A percentile compares a stretch with the other conserved stretches of the same genome.
These are phyloP conservation scores for zebrafish (Danio rerio) DNA, from an alignment of 2,113 vertebrate species.

Conservation along the genomic window DNA sequence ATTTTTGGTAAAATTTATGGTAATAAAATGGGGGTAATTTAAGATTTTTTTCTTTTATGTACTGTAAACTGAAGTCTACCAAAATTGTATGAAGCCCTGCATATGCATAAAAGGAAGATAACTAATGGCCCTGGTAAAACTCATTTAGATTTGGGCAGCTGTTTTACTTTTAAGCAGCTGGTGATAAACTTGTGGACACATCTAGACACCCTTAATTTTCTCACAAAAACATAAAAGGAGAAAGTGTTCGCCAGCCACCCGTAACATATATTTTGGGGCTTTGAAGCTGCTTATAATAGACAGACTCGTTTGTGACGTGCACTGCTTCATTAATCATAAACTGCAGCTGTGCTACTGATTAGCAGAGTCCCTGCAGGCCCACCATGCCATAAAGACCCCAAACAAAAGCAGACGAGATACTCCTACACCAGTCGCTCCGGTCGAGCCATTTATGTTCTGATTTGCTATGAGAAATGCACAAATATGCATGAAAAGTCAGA, in stretches of 20 bases:
- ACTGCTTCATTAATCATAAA: slow-evolving; percentile 55
- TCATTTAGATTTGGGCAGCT: not conserved
- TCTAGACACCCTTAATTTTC: not conserved
- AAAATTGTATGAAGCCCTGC: no score
- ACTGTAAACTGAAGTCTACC: no score
- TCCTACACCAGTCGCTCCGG: not conserved
- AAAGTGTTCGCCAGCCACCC: not conserved
- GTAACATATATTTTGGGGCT: slow-evolving; percentile 21
- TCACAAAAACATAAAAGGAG: slow-evolving; percentile 17
- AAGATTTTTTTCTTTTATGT: no score
- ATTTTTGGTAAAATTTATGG: no score
- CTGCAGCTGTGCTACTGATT: slow-evolving; percentile 58
- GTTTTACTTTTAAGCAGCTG: not conserved
- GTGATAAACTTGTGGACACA: not conserved
- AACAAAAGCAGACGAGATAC: slow-evolving; percentile 52
- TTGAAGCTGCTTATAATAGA: slow-evolving; percentile 34
- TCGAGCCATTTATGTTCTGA: slow-evolving; percentile 5
- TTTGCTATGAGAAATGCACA: slow-evolving; percentile 54
- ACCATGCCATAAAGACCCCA: slow-evolving; percentile 40
- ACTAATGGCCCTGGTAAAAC: not conserved
- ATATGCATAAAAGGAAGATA: no score
- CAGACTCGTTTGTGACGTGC: slow-evolving; percentile 55
- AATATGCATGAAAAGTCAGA: slow-evolving; percentile 41
- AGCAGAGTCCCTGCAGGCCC: slow-evolving; percentile 45
- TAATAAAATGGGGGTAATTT: no score